A percentile compares a stretch with the other conserved stretches of the same genome.
Conservation (phyloP, 2,888 invertebrate species). For the Drosophila anomalipes region DNA sequence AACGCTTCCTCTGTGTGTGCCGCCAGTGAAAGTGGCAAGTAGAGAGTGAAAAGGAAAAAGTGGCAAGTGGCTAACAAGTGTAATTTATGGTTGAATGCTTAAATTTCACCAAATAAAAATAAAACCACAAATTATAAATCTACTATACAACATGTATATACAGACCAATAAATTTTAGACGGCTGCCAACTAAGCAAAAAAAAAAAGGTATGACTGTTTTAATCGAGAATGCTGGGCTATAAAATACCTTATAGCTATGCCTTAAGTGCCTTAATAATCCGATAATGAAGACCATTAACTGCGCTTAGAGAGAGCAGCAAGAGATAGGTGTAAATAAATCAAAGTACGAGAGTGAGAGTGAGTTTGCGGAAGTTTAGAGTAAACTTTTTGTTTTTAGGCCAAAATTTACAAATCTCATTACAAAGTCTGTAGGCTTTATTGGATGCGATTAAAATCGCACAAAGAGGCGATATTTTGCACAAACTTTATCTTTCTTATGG, state of each 20-base stretch:
- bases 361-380: background rate
- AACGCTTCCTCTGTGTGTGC: constrained; percentile 51
- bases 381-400: background rate
- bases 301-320: background rate
- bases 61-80: constrained; percentile 65
- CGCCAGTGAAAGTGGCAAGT: constrained; percentile 29
- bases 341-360: too few species aligned
- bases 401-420: background rate
- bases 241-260: constrained; percentile 7
- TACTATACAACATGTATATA: constrained; percentile 13
- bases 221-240: background rate
- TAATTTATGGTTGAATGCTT: constrained; percentile 70
- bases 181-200: constrained; percentile 61
- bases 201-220: constrained; percentile 4
- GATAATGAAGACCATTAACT: background rate
- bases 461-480: background rate
- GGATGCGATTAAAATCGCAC: background rate
- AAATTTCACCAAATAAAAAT: constrained; percentile 59
- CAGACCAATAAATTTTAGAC: constrained; percentile 53
- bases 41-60: constrained; percentile 31
- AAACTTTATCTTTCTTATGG: background rate
- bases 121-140: constrained; percentile 61
- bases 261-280: background rate
- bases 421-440: background rate
- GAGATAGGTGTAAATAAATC: background rate